phyloP scores from a whole-genome alignment of 2,888 invertebrate species.

The Dasysyrphus albostriatus region DNA sequence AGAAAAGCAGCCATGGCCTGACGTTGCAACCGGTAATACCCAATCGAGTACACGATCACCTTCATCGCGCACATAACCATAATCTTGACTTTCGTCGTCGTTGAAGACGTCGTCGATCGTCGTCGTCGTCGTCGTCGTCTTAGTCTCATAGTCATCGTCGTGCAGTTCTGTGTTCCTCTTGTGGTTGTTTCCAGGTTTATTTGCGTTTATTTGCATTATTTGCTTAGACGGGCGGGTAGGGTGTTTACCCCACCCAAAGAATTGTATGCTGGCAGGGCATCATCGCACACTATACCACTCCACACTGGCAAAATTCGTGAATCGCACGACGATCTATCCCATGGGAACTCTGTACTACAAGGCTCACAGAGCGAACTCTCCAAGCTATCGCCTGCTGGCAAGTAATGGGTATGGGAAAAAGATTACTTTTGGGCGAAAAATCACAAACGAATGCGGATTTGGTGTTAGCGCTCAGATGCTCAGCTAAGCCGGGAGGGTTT shows the following conservation, averaged over 20 bases:
- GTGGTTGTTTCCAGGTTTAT: slow-evolving; percentile 65
- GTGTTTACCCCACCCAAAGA: slow-evolving; percentile 70
- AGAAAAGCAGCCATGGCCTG: slow-evolving; percentile 36
- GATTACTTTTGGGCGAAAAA: slow-evolving; percentile 61
- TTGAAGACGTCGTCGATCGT: slow-evolving; percentile 59
- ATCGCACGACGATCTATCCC: slow-evolving; percentile 71
- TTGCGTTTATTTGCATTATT: slow-evolving; percentile 76
- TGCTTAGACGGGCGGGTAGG: slow-evolving; percentile 64
- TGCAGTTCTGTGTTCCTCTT: slow-evolving; percentile 35
- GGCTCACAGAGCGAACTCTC: slow-evolving; percentile 26
- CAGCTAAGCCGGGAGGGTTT: slow-evolving; percentile 18
- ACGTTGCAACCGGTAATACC: slow-evolving; percentile 71
- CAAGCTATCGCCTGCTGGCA: background rate
- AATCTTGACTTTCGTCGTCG: slow-evolving; percentile 74
- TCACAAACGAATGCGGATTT: slow-evolving; percentile 49
- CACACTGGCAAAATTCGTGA: slow-evolving; percentile 54
- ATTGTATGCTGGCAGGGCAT: slow-evolving; percentile 49
- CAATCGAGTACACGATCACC: slow-evolving; percentile 76
- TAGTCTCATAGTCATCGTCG: slow-evolving; percentile 47
- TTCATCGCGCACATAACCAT: slow-evolving; percentile 75
- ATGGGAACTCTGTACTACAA: slow-evolving; percentile 61
- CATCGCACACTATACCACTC: slow-evolving; percentile 25
- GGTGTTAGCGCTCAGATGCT: slow-evolving; percentile 57
- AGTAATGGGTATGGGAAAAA: slow-evolving; percentile 64
- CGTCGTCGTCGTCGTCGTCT: slow-evolving; percentile 21